phyloP scores from a whole-genome alignment of 2,888 invertebrate genomes.

The Neoaliturus tenellus region DNA sequence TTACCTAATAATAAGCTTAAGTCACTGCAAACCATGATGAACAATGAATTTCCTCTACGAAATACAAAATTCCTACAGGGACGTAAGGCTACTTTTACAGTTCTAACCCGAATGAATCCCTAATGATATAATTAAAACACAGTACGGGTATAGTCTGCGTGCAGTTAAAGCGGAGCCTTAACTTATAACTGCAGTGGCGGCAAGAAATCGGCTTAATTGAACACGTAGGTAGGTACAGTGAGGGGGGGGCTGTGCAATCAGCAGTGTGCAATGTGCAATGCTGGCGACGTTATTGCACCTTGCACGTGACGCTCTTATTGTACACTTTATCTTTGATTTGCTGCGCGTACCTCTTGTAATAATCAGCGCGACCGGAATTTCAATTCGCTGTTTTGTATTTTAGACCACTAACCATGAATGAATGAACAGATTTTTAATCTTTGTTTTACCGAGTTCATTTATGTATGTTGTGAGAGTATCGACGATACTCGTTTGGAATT shows the following conservation, averaged over 20 bases:
- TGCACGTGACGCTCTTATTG: constrained; percentile 22
- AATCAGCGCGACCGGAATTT: constrained; percentile 19
- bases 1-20: too few species aligned
- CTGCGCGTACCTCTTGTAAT: background rate
- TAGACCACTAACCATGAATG: background rate
- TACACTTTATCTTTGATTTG: constrained; percentile 18
- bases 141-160: background rate
- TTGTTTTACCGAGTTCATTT: too few species aligned
- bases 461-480: too few species aligned
- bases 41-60: too few species aligned
- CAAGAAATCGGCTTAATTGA: constrained; percentile 14
- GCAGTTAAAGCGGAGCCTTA: constrained; percentile 6
- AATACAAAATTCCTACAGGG: too few species aligned
- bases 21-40: too few species aligned
- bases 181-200: constrained; percentile 21
- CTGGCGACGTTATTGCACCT: constrained; percentile 34
- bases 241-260: background rate
- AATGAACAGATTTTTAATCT: background rate
- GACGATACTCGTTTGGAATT: too few species aligned
- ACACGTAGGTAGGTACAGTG: constrained; percentile 6
- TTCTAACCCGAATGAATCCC: background rate
- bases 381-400: background rate
- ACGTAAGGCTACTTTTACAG: too few species aligned
- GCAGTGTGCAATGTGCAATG: constrained; percentile 9
- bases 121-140: background rate